A percentile compares a stretch with the other conserved stretches of the same genome.
Conservation (phyloP, 2,888 invertebrate genomes). For the Dioctria linearis region DNA sequence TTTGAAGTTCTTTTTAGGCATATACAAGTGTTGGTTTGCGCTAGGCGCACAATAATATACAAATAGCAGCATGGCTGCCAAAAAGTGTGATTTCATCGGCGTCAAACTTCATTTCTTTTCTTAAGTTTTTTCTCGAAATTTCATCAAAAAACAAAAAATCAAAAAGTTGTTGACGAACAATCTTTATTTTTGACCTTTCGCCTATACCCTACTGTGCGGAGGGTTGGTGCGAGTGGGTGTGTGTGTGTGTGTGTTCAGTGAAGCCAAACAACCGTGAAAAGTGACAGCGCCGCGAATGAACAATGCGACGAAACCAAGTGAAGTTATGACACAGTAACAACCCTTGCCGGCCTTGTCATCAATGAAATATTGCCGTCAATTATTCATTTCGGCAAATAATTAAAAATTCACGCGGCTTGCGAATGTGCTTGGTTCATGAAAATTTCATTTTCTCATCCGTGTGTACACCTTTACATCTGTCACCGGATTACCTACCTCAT, state of each 20-base stretch:
- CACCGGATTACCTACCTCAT: slow-evolving; percentile 47
- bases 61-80: slow-evolving; percentile 53
- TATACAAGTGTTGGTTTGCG: slow-evolving; percentile 3
- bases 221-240: not conserved
- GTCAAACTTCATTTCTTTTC: slow-evolving; percentile 25
- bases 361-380: slow-evolving; percentile 27
- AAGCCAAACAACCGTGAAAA: slow-evolving; percentile 30
- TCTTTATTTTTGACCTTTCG: not conserved
- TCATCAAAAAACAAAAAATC: not conserved
- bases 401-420: slow-evolving; percentile 24
- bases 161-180: not conserved
- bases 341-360: slow-evolving; percentile 32
- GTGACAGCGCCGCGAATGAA: slow-evolving; percentile 24
- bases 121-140: not conserved
- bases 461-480: slow-evolving; percentile 46
- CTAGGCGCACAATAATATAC: slow-evolving; percentile 50
- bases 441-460: slow-evolving; percentile 22
- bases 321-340: slow-evolving; percentile 27
- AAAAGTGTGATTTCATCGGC: slow-evolving; percentile 52
- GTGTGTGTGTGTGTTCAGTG: slow-evolving; percentile 35
- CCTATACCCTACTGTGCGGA: not conserved
- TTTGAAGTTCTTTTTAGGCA: slow-evolving; percentile 18
- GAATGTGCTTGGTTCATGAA: slow-evolving; percentile 44
- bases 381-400: slow-evolving; percentile 24
- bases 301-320: not conserved